These are phyloP conservation scores for Xanthia togata DNA, from an alignment of 2,888 invertebrate species.

Conservation along the genomic window DNA sequence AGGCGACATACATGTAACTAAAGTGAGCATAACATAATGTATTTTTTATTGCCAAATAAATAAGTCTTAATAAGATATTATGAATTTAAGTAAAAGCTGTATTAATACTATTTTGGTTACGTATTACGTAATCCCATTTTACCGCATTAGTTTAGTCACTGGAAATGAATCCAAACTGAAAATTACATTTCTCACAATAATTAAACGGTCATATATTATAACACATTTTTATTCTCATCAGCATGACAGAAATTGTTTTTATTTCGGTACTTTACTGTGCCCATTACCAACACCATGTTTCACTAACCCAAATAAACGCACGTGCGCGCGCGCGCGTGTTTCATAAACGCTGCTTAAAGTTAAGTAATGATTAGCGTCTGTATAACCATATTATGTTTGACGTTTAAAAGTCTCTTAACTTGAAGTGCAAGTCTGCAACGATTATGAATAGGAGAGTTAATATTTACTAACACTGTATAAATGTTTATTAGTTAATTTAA, in stretches of 20 bases:
- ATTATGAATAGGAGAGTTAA: not conserved
- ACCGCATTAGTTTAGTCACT: not conserved
- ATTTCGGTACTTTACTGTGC: constrained; percentile 23
- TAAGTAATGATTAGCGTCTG: too few relatives aligned
- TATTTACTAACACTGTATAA: constrained; percentile 11
- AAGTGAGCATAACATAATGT: constrained; percentile 4
- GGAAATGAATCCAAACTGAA: constrained; percentile 19
- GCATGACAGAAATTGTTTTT: constrained; percentile 23
- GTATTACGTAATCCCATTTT: not conserved
- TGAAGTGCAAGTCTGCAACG: too few relatives aligned
- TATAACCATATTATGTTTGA: too few relatives aligned
- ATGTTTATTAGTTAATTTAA: constrained; percentile 13
- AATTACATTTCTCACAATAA: constrained; percentile 5
- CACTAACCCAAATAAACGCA: too few relatives aligned
- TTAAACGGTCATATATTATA: not conserved
- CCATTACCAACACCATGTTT: constrained; percentile 10
- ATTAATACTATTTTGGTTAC: constrained; percentile 7
- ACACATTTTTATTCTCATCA: constrained; percentile 17
- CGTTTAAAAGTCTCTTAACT: too few relatives aligned
- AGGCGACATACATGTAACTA: not conserved
- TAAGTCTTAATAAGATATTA: constrained; percentile 22
- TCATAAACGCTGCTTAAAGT: too few relatives aligned
- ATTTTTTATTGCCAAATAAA: constrained; percentile 31
- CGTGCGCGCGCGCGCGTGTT: too few relatives aligned
- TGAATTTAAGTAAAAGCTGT: constrained; percentile 21